Conservation (phyloP, 2,888 invertebrate species). For the Kuschelorhynchus macadamiae region DNA sequence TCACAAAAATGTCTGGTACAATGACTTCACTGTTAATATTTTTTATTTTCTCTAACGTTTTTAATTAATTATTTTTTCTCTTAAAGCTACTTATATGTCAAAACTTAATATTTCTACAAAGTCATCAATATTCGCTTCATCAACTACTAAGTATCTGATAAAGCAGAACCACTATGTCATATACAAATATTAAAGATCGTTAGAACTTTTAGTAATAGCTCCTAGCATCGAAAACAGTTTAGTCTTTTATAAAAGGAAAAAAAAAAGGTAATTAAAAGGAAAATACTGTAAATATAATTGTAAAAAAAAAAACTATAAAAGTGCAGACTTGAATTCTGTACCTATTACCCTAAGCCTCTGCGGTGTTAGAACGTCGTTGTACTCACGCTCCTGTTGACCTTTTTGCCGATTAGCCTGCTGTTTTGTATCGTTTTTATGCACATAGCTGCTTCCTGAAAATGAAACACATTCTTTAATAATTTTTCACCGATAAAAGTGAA, state of each 20-base stretch:
- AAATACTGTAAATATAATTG: conserved; percentile 33
- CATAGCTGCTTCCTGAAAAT: conserved; percentile 73
- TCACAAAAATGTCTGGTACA: too few species aligned
- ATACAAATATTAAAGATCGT: too few species aligned
- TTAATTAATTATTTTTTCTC: too few species aligned
- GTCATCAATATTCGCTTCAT: too few species aligned
- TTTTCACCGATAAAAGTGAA: background rate
- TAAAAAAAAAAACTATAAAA: too few species aligned
- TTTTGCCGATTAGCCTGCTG: conserved; percentile 72
- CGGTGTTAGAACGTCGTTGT: conserved; percentile 71
- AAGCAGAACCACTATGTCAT: too few species aligned
- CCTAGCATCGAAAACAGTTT: background rate
- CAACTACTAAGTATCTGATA: too few species aligned
- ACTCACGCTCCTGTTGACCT: conserved; percentile 74
- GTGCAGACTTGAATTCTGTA: conserved; percentile 35
- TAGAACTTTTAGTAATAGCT: conserved; percentile 5
- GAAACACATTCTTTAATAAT: background rate
- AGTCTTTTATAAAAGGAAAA: conserved; percentile 2
- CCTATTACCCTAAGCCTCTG: conserved; percentile 25
- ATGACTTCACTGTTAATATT: too few species aligned
- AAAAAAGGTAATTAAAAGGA: conserved; percentile 3
- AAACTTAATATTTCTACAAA: too few species aligned
- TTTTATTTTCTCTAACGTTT: too few species aligned
- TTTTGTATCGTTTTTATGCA: conserved; percentile 70
- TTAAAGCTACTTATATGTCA: too few species aligned